Evolutionary conservation across 2,113 vertebrate species (phyloP).

Genomic region (Campylorhamphus procurvoides): DNA sequence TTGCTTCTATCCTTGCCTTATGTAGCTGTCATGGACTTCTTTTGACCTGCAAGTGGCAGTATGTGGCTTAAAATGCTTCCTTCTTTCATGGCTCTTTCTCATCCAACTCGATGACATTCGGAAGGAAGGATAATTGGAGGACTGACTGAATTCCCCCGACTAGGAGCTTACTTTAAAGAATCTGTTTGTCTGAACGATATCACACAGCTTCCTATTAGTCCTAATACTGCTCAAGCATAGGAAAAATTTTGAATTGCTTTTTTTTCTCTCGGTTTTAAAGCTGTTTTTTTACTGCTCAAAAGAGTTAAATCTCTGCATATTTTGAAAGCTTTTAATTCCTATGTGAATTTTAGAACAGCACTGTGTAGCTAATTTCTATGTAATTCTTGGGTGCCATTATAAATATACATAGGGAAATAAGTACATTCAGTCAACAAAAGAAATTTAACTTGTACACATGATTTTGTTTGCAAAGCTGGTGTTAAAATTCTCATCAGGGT

Average conservation of each 20-base stretch:
- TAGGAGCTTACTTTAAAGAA: not conserved
- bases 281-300: not conserved
- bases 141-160: not conserved
- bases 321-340: not conserved
- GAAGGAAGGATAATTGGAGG: not conserved
- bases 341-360: not conserved
- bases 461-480: not conserved
- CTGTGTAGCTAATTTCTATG: not conserved
- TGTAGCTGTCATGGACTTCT: not conserved
- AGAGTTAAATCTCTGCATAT: not conserved
- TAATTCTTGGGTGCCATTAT: not conserved
- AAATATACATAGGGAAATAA: not conserved
- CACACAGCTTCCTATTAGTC: not conserved
- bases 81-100: not conserved
- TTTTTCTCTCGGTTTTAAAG: not conserved
- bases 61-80: conserved; percentile 44
- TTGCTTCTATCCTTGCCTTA: not conserved
- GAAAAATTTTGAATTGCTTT: not conserved
- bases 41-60: conserved; percentile 69
- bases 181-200: not conserved
- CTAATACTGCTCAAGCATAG: not conserved
- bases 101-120: not conserved
- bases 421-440: not conserved
- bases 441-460: not conserved
- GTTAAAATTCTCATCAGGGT: not conserved